phyloP scores from a whole-genome alignment of 2,113 vertebrate species.

The Theropithecus gelada region DNA sequence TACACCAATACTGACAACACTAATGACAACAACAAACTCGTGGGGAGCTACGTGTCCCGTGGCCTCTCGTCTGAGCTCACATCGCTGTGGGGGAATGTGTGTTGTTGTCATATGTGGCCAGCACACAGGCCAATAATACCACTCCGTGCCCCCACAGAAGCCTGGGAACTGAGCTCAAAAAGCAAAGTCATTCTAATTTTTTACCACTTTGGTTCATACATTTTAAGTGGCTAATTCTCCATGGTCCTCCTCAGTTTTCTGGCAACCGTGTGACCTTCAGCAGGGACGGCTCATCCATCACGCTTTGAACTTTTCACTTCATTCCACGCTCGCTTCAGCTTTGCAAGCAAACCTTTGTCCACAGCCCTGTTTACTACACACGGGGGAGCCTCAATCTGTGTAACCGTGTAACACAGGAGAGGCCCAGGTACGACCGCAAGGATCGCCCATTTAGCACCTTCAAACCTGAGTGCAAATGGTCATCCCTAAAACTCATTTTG shows the following conservation, averaged over 20 bases:
- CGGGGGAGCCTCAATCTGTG: conserved; percentile 81
- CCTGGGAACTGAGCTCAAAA: neutral
- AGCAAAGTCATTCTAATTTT: conserved; percentile 56
- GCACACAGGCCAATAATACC: rapidly evolving
- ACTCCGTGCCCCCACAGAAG: rapidly evolving
- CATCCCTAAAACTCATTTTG: conserved; percentile 85
- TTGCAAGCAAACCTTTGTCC: conserved; percentile 92
- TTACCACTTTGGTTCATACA: conserved; percentile 72
- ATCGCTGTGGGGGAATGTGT: rapidly evolving
- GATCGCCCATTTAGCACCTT: conserved; percentile 87
- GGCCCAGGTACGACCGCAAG: conserved; percentile 76
- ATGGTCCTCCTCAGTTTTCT: conserved; percentile 90
- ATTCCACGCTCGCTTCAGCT: conserved; percentile 84
- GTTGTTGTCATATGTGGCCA: rapidly evolving
- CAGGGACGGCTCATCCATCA: conserved; percentile 93
- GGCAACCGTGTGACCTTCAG: conserved; percentile 93
- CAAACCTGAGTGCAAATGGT: conserved; percentile 87
- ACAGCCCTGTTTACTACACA: conserved; percentile 87
- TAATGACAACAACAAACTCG: rapidly evolving
- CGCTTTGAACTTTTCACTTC: conserved; percentile 94
- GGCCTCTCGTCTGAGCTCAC: rapidly evolving
- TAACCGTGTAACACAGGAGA: conserved; percentile 54
- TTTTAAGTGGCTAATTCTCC: conserved; percentile 75
- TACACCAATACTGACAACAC: rapidly evolving
- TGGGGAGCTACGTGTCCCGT: rapidly evolving